Conservation (phyloP, 2,113 vertebrate species). For the Hepsetus odoe region DNA sequence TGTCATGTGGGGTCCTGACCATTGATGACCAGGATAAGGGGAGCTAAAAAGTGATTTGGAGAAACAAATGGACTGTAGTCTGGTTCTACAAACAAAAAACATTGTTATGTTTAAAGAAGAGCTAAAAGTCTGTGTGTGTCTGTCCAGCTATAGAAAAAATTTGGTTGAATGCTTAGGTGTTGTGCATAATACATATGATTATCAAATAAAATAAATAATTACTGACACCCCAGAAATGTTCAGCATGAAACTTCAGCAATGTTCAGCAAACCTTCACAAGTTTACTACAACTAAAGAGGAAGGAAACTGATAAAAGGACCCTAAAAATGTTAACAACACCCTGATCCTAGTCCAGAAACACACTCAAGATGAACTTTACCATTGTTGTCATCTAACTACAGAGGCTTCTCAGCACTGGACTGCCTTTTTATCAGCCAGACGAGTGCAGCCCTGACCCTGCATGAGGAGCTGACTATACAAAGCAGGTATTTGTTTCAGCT, state of each 20-base stretch:
- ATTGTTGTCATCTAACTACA: slow-evolving; percentile 30
- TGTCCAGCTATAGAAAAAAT: too few species aligned
- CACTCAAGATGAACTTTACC: slow-evolving; percentile 25
- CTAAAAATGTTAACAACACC: not conserved
- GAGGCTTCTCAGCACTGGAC: not conserved
- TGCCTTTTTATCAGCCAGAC: slow-evolving; percentile 28
- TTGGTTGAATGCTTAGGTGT: not conserved
- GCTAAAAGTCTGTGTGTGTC: too few species aligned
- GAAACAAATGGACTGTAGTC: too few species aligned
- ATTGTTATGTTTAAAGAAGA: too few species aligned
- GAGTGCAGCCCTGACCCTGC: slow-evolving; percentile 38
- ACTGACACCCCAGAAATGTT: not conserved
- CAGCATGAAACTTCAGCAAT: not conserved
- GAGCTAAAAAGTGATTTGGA: too few species aligned
- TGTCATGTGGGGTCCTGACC: too few species aligned
- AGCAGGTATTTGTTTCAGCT: slow-evolving; percentile 68
- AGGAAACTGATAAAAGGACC: not conserved
- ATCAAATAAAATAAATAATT: not conserved
- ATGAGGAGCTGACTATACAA: slow-evolving; percentile 59
- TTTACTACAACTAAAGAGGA: slow-evolving; percentile 2
- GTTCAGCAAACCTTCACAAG: not conserved
- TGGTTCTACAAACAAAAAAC: too few species aligned
- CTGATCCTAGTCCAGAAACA: slow-evolving; percentile 20
- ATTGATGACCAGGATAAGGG: too few species aligned
- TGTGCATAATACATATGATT: too few species aligned